Evolutionary conservation across 1,140 invertebrate species (phyloP), one percentile per base, ranked within the genome.

Genomic region (Ephestia elutella): DNA sequence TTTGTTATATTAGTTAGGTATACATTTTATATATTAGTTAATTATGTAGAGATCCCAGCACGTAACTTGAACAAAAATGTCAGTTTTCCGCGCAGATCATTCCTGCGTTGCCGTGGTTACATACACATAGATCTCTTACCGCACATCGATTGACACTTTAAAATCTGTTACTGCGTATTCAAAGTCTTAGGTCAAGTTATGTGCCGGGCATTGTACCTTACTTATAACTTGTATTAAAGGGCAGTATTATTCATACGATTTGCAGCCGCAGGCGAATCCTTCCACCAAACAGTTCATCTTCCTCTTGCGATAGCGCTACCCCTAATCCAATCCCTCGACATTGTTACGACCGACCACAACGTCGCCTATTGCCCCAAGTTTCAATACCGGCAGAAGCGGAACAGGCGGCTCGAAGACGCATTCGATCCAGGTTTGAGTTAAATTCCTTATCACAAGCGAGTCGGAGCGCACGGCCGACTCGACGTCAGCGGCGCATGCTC

Each of bases 271-370:
- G 63, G 66, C 66, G 62, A 54, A 66, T 62, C 32, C 63, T 68
- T 48, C 65, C 68, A 48, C 61, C 58, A 44, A 61, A 72, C 38
- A 76, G 70, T 66, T 73, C 70, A 63, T 75, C 69, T 54, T 71
- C 68, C 28, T 70, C 73, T 30, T 75, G 70, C 61, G 73, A 78
- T 70, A 75, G 72, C 54, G 72, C 71, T 75, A 73, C 53, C 50
- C 62, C 61, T 11, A 30, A 58, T 35, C 64, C 63, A 49, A 11
- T 61, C 20, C 10, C 54, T 13, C 49, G 60, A n/a, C 53, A 44
- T 48, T 55, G 54, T 66, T 51, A 35, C 54, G 49, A 62, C 54
- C 32, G 53, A 54, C 9, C 55, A 21, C 49, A 54, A 17, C 58
- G 25, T 49, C 69, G 66, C 48, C 19, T 71, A 20, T 61, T 75